Evolutionary conservation across 2,888 invertebrate species (phyloP), one percentile per base, ranked within the genome.

Genomic region (Dasypogon diadema): DNA sequence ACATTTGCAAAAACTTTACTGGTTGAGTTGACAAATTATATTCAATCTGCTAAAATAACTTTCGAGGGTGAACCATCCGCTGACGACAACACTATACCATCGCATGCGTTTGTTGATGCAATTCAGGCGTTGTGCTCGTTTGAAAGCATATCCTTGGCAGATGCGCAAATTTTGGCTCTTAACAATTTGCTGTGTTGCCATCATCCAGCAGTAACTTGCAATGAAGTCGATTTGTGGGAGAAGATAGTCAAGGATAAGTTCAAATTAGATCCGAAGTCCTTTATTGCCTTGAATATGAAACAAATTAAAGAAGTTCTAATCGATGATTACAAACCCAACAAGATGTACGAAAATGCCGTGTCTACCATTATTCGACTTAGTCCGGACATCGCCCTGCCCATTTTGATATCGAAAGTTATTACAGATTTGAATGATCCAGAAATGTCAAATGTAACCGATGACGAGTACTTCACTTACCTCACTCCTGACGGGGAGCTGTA

Each of bases 401-500:
- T 89, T 30, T 84, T 96, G n/a, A 85, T 94, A 34, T 85, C 87
- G 6, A 87, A 88, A 78, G 89, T 92, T 4, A 89, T 88, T 48
- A 84, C 84, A 18, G 88, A 91, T 80, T 87, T 97, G 34, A 88
- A 87, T 73, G 90, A 93, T 82, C 86, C 90, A 0, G 90, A 89
- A 76, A 89, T 96, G 79, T 87, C 91, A 70, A 89, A 89, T 78
- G 90, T 97, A 22, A 92, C 93, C 0, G 89, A 93, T 81, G 92
- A 92, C 75, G 94, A 96, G 80, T 94, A 93, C 83, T 91, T 92
- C 79, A 93, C 92, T 2, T 96, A 88, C 86, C 88, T 93, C 79
- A 96, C 93, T 22, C 95, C 97, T 0, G 94, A 95, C 75, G 97
- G 95, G 2, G 94, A 95, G 82, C 88, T 99, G 0, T 98, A 93